A percentile compares a stretch with the other conserved stretches of the same genome.
Evolutionary conservation across 2,888 invertebrate genomes (phyloP).

Genomic region (Aphrophora alni): DNA sequence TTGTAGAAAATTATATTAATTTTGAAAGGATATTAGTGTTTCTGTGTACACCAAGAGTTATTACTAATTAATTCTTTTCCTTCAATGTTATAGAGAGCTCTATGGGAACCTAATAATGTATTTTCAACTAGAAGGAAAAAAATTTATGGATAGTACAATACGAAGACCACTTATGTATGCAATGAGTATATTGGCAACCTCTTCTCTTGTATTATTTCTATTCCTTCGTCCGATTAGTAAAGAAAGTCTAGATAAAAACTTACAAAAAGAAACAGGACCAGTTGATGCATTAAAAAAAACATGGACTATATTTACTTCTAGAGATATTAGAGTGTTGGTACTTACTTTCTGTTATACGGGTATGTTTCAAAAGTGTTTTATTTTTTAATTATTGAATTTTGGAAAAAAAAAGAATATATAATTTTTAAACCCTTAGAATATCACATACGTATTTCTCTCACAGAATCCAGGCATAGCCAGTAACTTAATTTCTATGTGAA

Average conservation of each 20-base stretch:
- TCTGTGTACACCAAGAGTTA: too few species aligned
- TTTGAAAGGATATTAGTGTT: too few species aligned
- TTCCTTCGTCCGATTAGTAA: slow-evolving; percentile 63
- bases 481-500: too few species aligned
- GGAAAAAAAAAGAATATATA: too few species aligned
- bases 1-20: too few species aligned
- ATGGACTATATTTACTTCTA: slow-evolving; percentile 75
- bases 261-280: slow-evolving; percentile 59
- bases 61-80: too few species aligned
- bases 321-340: slow-evolving; percentile 82
- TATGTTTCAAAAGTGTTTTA: slow-evolving; percentile 53
- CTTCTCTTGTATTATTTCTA: slow-evolving; percentile 62
- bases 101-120: slow-evolving; percentile 33
- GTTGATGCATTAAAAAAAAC: slow-evolving; percentile 76
- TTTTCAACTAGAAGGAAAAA: slow-evolving; percentile 42
- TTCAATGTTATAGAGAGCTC: slow-evolving; percentile 25
- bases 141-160: slow-evolving; percentile 41
- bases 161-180: slow-evolving; percentile 39
- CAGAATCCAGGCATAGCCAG: too few species aligned
- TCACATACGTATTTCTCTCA: too few species aligned
- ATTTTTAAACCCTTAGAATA: too few species aligned
- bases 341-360: slow-evolving; percentile 91
- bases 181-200: slow-evolving; percentile 35
- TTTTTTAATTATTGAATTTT: too few species aligned
- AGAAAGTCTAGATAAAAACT: slow-evolving; percentile 10